Base-by-base conservation (phyloP, 2,113 vertebrate species). In the Malurus melanocephalus region DNA sequence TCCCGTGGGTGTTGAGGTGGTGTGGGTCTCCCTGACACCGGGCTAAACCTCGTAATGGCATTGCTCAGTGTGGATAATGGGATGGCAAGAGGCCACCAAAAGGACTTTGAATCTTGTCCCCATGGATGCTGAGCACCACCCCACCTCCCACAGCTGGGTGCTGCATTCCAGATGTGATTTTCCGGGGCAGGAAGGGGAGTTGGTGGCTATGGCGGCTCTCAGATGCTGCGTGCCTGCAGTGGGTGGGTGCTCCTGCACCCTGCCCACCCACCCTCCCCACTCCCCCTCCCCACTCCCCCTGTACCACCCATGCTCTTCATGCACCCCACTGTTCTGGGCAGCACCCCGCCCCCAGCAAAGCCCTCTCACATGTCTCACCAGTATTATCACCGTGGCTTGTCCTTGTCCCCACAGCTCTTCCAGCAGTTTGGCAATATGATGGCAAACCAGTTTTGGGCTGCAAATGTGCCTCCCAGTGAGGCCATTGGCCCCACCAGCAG, bases 401-500 rank as follows among this genome's bases (percentile, higher is more conserved):
- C 28, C 38, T 30, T 80, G 38, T 52, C 12, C 32, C 49, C 10
- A 0, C 96, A 99, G 99, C 96, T 99, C 71, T 99, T 99, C 88
- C 94, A 97, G 43, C 90, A 95, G 86, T 91, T 99, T 2, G 98
- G 98, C 27, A 99, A 99, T 16, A 85, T 95, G 2, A 95, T 97
- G 5, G 97, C 98, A 35, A 99, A 99, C 96, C 95, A 62, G 65
- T 99, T 99, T 95, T 99, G 99, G 99, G 99, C 98, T 2, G 98
- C 98, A 38, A 99, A 99, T 2, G 96, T 99, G 10, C 99, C 99
- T 7, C 99, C 98, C 10, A 99, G 99, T 19, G 99, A 99, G 90
- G 98, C 98, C 42, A 94, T 99, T 78, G 28, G 69, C 7, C 90
- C 97, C 13, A 61, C 43, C 19, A 99, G 98, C 73, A 71, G 97